These are phyloP conservation scores for Lepidurus couesii DNA, from an alignment of 1,140 invertebrate species.

Conservation along the genomic window DNA sequence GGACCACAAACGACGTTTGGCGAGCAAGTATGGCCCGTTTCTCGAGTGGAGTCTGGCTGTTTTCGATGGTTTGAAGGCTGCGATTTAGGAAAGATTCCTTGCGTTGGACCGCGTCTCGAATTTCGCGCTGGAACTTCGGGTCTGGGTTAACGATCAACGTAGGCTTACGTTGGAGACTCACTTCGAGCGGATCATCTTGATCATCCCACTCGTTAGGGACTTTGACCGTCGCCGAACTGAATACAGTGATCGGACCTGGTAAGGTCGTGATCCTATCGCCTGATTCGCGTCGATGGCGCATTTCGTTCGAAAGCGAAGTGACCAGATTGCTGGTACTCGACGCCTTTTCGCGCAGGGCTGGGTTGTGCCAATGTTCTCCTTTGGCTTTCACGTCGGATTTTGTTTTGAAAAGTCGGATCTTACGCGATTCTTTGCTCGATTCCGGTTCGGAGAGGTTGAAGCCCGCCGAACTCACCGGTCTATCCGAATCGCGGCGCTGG, in stretches of 20 bases:
- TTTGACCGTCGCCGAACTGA: background rate
- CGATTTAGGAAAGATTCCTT: background rate
- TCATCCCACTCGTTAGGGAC: background rate
- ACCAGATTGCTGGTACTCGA: slow-evolving; percentile 24
- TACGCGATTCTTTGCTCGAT: background rate
- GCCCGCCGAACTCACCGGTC: background rate
- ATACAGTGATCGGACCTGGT: slow-evolving; percentile 4
- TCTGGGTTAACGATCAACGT: slow-evolving; percentile 11
- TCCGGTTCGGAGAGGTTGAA: background rate
- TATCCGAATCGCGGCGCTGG: background rate
- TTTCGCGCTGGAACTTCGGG: slow-evolving; percentile 24
- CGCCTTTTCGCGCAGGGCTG: background rate
- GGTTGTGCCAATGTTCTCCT: background rate
- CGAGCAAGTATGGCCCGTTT: background rate
- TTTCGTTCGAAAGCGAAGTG: background rate
- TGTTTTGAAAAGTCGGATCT: background rate
- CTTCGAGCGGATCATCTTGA: background rate
- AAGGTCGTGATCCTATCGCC: background rate
- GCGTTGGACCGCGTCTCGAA: slow-evolving; percentile 14
- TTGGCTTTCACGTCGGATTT: slow-evolving; percentile 1
- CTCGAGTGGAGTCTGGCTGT: background rate
- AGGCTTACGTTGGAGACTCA: background rate
- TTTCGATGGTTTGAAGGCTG: background rate
- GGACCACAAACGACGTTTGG: background rate
- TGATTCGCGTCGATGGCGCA: background rate